Conservation (phyloP, 1,140 invertebrate genomes). For the Hypsibius dujardini region DNA sequence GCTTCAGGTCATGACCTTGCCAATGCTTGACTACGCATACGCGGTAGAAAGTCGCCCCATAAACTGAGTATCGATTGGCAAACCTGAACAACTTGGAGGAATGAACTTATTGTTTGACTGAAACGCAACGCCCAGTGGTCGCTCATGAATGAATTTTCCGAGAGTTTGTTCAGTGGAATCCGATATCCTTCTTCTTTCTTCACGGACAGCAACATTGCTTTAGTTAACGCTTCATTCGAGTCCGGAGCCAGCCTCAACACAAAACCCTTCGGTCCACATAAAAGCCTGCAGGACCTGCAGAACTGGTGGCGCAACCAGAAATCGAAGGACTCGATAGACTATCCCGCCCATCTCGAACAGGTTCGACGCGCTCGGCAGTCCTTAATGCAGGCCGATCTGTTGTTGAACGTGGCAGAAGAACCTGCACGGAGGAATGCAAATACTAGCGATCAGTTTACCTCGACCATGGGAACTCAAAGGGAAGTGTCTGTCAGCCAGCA, state of each 20-base stretch:
- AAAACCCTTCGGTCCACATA: background rate
- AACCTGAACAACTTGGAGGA: too few species aligned
- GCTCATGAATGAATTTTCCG: too few species aligned
- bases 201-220: too few species aligned
- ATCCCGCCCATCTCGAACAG: background rate
- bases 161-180: too few species aligned
- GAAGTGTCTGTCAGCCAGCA: background rate
- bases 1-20: too few species aligned
- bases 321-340: background rate
- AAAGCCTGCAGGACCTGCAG: background rate
- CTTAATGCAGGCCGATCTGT: background rate
- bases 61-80: too few species aligned
- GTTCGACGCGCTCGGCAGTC: background rate
- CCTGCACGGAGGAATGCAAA: background rate
- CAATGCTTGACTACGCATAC: too few species aligned
- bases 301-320: conserved; percentile 1
- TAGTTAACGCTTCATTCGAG: too few species aligned
- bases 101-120: too few species aligned
- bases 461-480: background rate
- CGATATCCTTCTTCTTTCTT: too few species aligned
- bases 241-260: background rate
- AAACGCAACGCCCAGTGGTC: too few species aligned
- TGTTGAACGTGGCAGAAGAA: background rate
- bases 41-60: too few species aligned
- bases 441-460: background rate